Base-by-base conservation (phyloP, 1,140 invertebrate species). In the Saxidomus purpurata region DNA sequence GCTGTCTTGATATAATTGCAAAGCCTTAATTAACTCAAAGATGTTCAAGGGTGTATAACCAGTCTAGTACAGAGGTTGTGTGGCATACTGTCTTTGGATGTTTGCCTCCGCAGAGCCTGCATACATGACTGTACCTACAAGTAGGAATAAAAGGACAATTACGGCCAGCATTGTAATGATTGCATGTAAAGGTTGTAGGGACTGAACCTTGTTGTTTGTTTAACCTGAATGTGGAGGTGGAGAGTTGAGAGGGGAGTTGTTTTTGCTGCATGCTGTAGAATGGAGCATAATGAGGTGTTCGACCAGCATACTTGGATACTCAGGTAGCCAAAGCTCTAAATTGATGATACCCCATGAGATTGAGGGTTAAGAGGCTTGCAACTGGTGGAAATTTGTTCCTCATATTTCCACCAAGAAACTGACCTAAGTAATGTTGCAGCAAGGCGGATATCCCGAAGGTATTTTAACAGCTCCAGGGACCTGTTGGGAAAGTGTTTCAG, bases 391-490 rank as follows among this genome's bases (percentile, higher is more conserved):
- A 9, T 47, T 19, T 59, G 52, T 22, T 59, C 52, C 6, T 59
- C 52, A 19, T 59, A 59, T 11, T 22, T 6, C 52, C 52, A 59
- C 69, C 69, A 74, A 25, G 15, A n/a, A 15, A 11, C 40, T 11
- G 74, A 77, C 38, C 74, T 77, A 13, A 47, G 8, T 8, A 9
- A 9, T 47, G 19, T 43, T 13, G 74, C 74, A 13, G 74, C 74
- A 36, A 77, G 22, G 8, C 40, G 38, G 13, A 77, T 77, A 47
- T 77, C 74, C 28, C 74, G 8, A 22, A 77, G 28, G 22, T 77
- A 77, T 77, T 77, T 77, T 4, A 77, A 49, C 25, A 40, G 28
- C 28, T 77, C 74, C 19, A 43, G 36, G 28, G 38, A 47, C 74
- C 74, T 22, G 74, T 28, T 77, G 0, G 74, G 38, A 28, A 77